These are phyloP conservation scores for Aythya baeri DNA, from an alignment of 2,113 vertebrate genomes.

Conservation along the genomic window DNA sequence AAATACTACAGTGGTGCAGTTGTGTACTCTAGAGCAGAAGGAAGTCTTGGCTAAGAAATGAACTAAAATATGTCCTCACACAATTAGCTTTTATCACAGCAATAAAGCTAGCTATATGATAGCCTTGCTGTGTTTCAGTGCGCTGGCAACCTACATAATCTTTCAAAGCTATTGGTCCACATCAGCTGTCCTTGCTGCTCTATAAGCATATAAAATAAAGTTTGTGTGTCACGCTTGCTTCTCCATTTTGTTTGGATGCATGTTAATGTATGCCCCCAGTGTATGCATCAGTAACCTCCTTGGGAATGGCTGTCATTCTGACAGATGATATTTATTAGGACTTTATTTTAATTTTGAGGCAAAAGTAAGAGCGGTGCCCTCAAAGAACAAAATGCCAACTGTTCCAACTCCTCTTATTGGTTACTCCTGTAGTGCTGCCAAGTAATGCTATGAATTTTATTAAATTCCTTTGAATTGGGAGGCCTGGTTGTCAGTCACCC, in stretches of 20 bases:
- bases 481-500: background rate
- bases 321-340: background rate
- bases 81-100: background rate
- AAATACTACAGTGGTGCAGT: background rate
- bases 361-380: background rate
- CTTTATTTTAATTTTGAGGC: background rate
- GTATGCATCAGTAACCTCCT: background rate
- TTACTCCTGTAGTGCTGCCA: background rate
- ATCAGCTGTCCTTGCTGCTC: background rate
- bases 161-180: background rate
- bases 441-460: background rate
- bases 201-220: background rate
- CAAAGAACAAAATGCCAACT: background rate
- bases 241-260: background rate
- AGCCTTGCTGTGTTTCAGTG: background rate
- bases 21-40: background rate
- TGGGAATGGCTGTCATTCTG: background rate
- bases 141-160: background rate
- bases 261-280: background rate
- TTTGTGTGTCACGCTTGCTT: background rate
- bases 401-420: background rate
- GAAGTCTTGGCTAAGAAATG: background rate
- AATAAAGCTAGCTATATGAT: background rate
- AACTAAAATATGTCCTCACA: background rate
- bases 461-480: background rate